Evolutionary conservation across 2,888 invertebrate genomes (phyloP).

Genomic region (Drosophila kanekoi): DNA sequence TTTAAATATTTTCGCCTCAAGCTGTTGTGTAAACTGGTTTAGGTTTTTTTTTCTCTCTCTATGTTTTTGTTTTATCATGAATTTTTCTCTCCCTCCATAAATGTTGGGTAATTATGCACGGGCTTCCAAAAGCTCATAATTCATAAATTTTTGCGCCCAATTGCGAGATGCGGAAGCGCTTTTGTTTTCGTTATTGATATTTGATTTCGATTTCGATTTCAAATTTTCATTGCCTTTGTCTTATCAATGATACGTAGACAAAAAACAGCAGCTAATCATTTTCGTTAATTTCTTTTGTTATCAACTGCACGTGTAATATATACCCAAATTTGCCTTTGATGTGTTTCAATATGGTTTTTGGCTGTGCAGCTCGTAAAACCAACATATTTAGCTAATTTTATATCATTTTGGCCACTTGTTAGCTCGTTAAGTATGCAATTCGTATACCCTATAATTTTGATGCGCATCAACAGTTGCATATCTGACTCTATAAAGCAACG

Average conservation of each 20-base stretch:
- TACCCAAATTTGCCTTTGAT: slow-evolving; percentile 35
- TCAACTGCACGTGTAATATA: slow-evolving; percentile 24
- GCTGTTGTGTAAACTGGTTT: slow-evolving; percentile 72
- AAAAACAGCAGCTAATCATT: no score
- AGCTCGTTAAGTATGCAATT: slow-evolving; percentile 61
- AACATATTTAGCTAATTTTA: slow-evolving; percentile 57
- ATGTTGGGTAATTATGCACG: slow-evolving; percentile 68
- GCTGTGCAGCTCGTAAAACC: slow-evolving; percentile 54
- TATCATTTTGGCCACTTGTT: slow-evolving; percentile 55
- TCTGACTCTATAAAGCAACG: no score
- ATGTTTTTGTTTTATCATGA: slow-evolving; percentile 26
- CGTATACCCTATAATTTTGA: slow-evolving; percentile 3
- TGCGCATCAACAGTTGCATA: no score
- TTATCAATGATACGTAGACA: slow-evolving; percentile 56
- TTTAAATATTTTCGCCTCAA: slow-evolving; percentile 78
- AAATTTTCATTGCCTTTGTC: slow-evolving; percentile 39
- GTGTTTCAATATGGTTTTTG: slow-evolving; percentile 20
- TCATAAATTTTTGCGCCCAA: slow-evolving; percentile 74
- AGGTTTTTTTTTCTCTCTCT: slow-evolving; percentile 40
- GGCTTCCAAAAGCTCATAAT: slow-evolving; percentile 67
- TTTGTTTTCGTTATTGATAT: slow-evolving; percentile 50
- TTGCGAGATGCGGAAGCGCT: slow-evolving; percentile 72
- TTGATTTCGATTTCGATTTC: slow-evolving; percentile 9
- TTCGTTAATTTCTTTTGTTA: slow-evolving; percentile 13
- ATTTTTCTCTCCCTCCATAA: slow-evolving; percentile 38